Conservation (phyloP, 2,797 vertebrate species). For the Diplodus sargus region DNA sequence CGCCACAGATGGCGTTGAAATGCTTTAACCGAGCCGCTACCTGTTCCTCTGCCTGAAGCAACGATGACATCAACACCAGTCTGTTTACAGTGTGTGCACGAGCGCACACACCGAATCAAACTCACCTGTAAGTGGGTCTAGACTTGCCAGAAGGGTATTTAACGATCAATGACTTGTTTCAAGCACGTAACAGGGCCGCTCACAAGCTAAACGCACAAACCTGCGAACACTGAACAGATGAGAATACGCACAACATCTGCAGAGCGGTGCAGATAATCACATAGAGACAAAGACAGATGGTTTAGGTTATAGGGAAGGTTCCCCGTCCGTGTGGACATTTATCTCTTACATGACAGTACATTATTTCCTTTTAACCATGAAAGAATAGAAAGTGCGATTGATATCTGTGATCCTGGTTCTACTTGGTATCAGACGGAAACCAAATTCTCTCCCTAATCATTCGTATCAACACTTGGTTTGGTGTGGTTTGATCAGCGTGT, state of each 20-base stretch:
- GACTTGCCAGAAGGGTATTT: slow-evolving; percentile 31
- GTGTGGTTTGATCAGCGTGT: background rate
- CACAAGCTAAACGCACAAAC: background rate
- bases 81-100: slow-evolving; percentile 11
- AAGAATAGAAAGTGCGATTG: background rate
- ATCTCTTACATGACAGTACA: background rate
- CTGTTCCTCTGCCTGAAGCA: slow-evolving; percentile 40
- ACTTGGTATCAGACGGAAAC: background rate
- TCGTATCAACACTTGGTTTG: background rate
- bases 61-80: slow-evolving; percentile 38
- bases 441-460: background rate
- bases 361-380: background rate
- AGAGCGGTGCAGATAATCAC: background rate
- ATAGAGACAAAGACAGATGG: background rate
- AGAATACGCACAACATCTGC: background rate
- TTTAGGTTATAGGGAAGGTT: background rate
- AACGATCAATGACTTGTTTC: slow-evolving; percentile 25
- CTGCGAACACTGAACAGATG: background rate
- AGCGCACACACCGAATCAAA: background rate
- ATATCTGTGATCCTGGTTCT: background rate
- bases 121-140: slow-evolving; percentile 31
- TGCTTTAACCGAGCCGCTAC: slow-evolving; percentile 35
- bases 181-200: background rate
- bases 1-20: slow-evolving; percentile 42
- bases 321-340: no score